Base-by-base conservation (phyloP, 2,888 invertebrate species). In the Therioaphis trifolii region DNA sequence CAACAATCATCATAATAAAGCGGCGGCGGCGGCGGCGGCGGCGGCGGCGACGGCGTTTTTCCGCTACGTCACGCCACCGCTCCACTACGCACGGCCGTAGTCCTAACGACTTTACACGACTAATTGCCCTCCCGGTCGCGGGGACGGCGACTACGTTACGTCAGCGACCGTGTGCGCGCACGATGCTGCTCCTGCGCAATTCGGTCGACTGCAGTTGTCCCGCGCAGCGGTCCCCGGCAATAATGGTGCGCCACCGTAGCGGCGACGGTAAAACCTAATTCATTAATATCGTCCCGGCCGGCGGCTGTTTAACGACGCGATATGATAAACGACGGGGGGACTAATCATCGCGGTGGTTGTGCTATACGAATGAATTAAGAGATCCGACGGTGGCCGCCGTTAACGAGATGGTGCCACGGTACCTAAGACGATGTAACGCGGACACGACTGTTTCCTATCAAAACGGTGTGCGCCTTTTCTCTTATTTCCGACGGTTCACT, bases 31-130 rank as follows among this genome's bases (percentile, higher is more conserved):
- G n/a, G n/a, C n/a, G n/a, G n/a, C n/a, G n/a, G n/a, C n/a, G 7
- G 21, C 29, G 71, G 24, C 74, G 61, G 35, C 52, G 72, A 63
- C 72, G 79, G 69, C 55, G 74, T 74, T 82, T 82, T 82, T 82
- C 82, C 82, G 82, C 82, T 52, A 66, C 82, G 82, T 82, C 82
- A 82, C 82, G 82, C 82, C 46, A 52, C 66, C 66, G 77, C 52
- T 52, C 35, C 12, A 21, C 4, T 66, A 49, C 49, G 68, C 18
- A 29, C 21, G 49, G 18, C 35, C 21, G 66, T 35, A 35, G 4
- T 29, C n/a, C 72, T 74, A 74, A 74, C 72, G 72, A 74, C 72
- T 74, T 29, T 55, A 55, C 24, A 58, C 58, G 58, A 79, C 78
- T 79, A 79, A 79, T 79, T 79, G 78, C 78, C 78, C 7, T 3